These are phyloP conservation scores for Zaprionus ghesquierei DNA, from an alignment of 1,140 invertebrate genomes.

Conservation along the genomic window DNA sequence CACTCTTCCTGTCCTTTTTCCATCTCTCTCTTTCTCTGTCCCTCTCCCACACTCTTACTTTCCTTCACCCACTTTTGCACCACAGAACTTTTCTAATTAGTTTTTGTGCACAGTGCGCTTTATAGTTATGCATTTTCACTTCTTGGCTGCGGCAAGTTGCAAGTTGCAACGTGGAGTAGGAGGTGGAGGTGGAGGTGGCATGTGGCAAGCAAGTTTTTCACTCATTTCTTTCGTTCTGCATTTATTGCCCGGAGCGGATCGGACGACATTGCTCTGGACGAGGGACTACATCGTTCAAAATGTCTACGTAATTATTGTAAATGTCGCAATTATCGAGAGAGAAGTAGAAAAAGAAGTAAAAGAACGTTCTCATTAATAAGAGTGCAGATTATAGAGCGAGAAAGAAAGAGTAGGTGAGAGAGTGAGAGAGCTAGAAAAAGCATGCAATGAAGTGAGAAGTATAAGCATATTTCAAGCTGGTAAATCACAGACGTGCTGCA, in stretches of 20 bases:
- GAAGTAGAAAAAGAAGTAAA: slow-evolving; percentile 1
- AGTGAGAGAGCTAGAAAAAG: too few species aligned
- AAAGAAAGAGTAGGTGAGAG: neutral
- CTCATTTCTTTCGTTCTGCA: slow-evolving; percentile 14
- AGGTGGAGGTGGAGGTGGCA: neutral
- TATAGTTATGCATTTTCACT: slow-evolving; percentile 45
- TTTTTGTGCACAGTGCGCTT: slow-evolving; percentile 46
- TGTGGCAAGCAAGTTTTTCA: slow-evolving; percentile 14
- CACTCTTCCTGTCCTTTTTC: neutral
- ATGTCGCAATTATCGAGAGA: slow-evolving; percentile 36
- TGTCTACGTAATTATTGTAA: slow-evolving; percentile 39
- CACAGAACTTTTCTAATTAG: slow-evolving; percentile 51
- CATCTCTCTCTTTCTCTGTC: neutral
- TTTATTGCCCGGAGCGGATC: slow-evolving; percentile 6
- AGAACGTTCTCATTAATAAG: slow-evolving; percentile 19
- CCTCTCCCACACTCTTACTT: neutral
- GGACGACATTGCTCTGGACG: slow-evolving; percentile 8
- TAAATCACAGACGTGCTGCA: slow-evolving; percentile 3
- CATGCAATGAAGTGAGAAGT: neutral
- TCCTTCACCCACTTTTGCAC: neutral
- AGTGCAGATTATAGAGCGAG: neutral
- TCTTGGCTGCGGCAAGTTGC: slow-evolving; percentile 35
- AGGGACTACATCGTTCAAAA: slow-evolving; percentile 9
- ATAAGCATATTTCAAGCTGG: neutral
- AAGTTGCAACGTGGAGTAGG: slow-evolving; percentile 6